Percentiles rank a stretch among this genome's conserved stretches.
Evolutionary conservation across 2,888 invertebrate species (phyloP).

Genomic region (Malachius bipustulatus): DNA sequence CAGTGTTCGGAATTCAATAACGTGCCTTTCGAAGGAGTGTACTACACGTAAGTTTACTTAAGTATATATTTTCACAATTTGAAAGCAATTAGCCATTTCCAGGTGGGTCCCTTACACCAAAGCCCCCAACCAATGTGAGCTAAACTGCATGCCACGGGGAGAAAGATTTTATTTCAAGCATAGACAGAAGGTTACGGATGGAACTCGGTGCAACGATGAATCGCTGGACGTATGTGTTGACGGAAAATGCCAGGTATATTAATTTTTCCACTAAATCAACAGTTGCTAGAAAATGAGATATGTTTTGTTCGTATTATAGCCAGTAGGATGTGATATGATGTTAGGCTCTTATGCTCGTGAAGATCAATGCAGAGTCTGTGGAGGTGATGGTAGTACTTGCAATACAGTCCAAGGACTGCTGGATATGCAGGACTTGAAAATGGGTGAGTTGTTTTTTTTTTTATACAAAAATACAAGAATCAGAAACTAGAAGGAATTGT

Average conservation of each 20-base stretch:
- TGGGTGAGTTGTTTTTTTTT: slow-evolving; percentile 44
- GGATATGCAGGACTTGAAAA: slow-evolving; percentile 58
- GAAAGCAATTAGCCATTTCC: slow-evolving; percentile 12
- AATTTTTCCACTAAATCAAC: no score
- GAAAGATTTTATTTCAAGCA: slow-evolving; percentile 87
- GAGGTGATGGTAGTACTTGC: slow-evolving; percentile 84
- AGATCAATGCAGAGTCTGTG: slow-evolving; percentile 85
- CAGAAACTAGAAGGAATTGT: background rate
- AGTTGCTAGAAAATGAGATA: background rate
- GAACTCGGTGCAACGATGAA: slow-evolving; percentile 72
- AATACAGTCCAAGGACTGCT: slow-evolving; percentile 62
- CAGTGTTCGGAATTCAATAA: slow-evolving; percentile 83
- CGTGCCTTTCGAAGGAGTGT: slow-evolving; percentile 67
- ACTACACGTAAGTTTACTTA: slow-evolving; percentile 74
- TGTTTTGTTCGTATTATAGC: no score
- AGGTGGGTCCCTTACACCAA: slow-evolving; percentile 85
- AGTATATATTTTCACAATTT: no score
- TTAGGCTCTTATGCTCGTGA: slow-evolving; percentile 76
- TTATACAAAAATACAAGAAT: background rate
- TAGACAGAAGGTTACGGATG: slow-evolving; percentile 67
- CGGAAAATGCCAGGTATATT: slow-evolving; percentile 79
- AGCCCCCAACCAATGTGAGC: slow-evolving; percentile 81
- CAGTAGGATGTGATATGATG: slow-evolving; percentile 91
- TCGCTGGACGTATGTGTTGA: slow-evolving; percentile 87
- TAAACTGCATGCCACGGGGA: slow-evolving; percentile 89